Base-by-base conservation (phyloP, 2,888 invertebrate genomes). In the Pelosia muscerda region DNA sequence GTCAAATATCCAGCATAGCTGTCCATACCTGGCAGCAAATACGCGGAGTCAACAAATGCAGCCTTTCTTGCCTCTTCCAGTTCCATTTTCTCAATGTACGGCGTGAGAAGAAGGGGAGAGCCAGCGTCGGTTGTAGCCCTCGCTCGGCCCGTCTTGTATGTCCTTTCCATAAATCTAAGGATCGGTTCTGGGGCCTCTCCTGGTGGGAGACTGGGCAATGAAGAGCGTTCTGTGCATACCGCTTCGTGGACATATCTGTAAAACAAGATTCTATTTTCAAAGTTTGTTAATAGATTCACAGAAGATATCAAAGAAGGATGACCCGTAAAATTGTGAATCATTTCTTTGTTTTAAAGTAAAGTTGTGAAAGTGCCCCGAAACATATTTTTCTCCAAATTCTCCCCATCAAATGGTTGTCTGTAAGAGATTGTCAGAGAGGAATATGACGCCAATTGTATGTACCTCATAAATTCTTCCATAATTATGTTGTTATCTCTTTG, bases 101-200 rank as follows among this genome's bases (percentile, higher is more conserved):
- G 95, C 0, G 96, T 95, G 11, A 96, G 90, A 23, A 96, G 93
- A 0, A 96, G 86, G 0, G 95, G 95, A 1, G 94, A 84, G 0
- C 96, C 96, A 0, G 95, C 90, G 8, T 90, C 92, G 49, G 75
- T 84, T 2, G 82, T 76, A 1, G 87, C 66, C 31, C 91, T 83
- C 2, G 78, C 84, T 2, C 88, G 82, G 2, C 90, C 89, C 8
- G 85, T 70, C 61, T 82, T 83, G 81, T 95, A 95, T 0, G 90
- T 90, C 5, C 77, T 81, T 75, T 95, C 95, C 92, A 93, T 92
- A 81, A 94, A 94, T 3, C 87, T 86, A 0, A 93, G 83, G 63
- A 95, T 91, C 0, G 95, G 94, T 56, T 95, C 95, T 0, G 95
- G 93, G 0, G 95, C 94, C 68, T 94, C 94, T 0, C 93, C 95